Percentiles rank a stretch among this genome's conserved stretches.
These are phyloP conservation scores for Astropecten irregularis DNA, from an alignment of 53 echinoderm and acorn worm genomes.

Conservation along the genomic window DNA sequence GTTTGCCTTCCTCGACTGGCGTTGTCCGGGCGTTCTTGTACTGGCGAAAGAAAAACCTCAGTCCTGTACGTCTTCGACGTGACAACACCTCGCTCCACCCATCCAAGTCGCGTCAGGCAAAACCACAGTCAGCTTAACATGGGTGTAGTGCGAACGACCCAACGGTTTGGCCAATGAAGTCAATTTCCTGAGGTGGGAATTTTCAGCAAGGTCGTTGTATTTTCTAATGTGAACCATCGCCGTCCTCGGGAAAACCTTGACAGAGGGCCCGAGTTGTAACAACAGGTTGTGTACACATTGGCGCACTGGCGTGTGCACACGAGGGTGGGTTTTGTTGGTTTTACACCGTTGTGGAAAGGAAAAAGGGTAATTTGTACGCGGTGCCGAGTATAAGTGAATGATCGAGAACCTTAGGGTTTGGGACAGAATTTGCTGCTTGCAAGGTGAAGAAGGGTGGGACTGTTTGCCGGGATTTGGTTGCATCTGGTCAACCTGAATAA, in stretches of 20 bases:
- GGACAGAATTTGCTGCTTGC: slow-evolving; percentile 9
- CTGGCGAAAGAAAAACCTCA: neutral
- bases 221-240: slow-evolving; percentile 37
- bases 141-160: slow-evolving; percentile 1
- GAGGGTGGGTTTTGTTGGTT: neutral
- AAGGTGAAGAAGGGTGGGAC: neutral
- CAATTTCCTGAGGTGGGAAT: slow-evolving; percentile 37
- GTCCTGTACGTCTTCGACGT: neutral
- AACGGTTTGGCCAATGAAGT: neutral
- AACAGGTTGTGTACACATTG: neutral
- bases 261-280: slow-evolving; percentile 15
- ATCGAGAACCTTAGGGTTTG: neutral
- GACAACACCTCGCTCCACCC: slow-evolving; percentile 27
- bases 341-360: neutral
- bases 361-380: neutral
- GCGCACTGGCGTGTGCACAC: neutral
- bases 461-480: neutral
- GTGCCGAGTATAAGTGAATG: neutral
- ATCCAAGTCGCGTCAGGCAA: neutral
- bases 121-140: neutral
- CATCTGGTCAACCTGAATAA: too few species aligned
- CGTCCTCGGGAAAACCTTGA: neutral
- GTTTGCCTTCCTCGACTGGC: neutral
- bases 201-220: slow-evolving; percentile 23
- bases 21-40: neutral